Evolutionary conservation across 1,140 invertebrate species (phyloP), one percentile per base, ranked within the genome.

Genomic region (Ptiloglossa arizonensis): DNA sequence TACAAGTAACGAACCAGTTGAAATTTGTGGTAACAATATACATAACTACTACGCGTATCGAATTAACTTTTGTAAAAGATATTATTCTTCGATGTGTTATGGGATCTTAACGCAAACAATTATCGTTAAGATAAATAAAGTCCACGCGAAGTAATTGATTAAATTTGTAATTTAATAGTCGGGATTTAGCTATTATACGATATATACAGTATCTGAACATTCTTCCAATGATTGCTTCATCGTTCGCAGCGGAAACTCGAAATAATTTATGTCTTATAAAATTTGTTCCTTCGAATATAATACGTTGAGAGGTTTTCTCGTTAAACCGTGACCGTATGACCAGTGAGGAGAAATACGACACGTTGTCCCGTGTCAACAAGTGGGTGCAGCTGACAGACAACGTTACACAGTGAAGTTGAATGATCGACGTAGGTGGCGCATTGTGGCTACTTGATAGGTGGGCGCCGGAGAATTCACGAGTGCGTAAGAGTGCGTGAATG

Each of bases 391-490:
- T 44, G 63, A 64, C 50, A 66, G 60, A 54, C 74, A 77, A 64
- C 76, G 56, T 67, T 57, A 71, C 22, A 27, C 69, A 46, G 9
- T 50, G 38, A 60, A 67, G 70, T 75, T 75, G 81, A 83, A 83
- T 74, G 81, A 75, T 83, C 69, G 64, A 56, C 54, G 82, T 79
- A 71, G 81, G 82, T 70, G 75, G 68, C 22, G 64, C 44, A 68
- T 74, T 38, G 80, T 46, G 46, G 54, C 69, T 83, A 71, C 56
- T 50, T 52, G 82, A 76, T 83, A 71, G 46, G 80, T 81, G 64
- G 59, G 63, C 64, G 41, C 41, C 38, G 13, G 63, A 35, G 77
- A 83, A 83, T 80, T 80, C 41, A 46, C 19, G 35, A 48, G 38
- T 29, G 76, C 46, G 22, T 72, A 46, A 32, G 67, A 70, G 50